Conservation (phyloP, 2,797 vertebrate species). For the Vireo griseus region DNA sequence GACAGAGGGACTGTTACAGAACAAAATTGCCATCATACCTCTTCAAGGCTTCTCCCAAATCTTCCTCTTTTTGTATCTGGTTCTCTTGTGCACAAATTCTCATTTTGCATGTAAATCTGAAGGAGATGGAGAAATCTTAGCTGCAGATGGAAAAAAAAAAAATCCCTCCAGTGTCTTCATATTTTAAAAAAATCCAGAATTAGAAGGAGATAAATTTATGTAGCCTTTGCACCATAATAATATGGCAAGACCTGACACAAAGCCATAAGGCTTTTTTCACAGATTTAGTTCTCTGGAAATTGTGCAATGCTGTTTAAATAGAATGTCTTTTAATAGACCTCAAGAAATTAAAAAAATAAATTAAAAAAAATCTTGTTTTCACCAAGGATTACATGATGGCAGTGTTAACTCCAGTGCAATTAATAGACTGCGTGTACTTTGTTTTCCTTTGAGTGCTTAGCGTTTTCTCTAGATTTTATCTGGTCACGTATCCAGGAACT, state of each 20-base stretch:
- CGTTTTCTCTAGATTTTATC: constrained; percentile 28
- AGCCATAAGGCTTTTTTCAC: constrained; percentile 68
- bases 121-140: not conserved
- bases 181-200: constrained; percentile 51
- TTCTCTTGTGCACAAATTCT: not conserved
- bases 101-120: constrained; percentile 17
- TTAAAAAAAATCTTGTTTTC: not conserved
- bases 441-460: constrained; percentile 16
- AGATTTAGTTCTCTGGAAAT: constrained; percentile 56
- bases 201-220: constrained; percentile 59
- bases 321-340: constrained; percentile 40
- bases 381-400: constrained; percentile 19
- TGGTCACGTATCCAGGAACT: not conserved
- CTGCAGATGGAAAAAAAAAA: constrained; percentile 15
- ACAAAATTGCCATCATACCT: not conserved
- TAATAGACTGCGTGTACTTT: not conserved
- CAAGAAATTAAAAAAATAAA: not conserved
- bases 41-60: constrained; percentile 12
- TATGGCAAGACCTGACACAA: constrained; percentile 64
- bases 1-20: not conserved
- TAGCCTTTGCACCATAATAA: constrained; percentile 68
- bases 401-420: constrained; percentile 24
- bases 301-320: constrained; percentile 46
- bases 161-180: not conserved
- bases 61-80: not conserved